phyloP scores from a whole-genome alignment of 2,113 vertebrate species.

The Synchiropus splendidus region DNA sequence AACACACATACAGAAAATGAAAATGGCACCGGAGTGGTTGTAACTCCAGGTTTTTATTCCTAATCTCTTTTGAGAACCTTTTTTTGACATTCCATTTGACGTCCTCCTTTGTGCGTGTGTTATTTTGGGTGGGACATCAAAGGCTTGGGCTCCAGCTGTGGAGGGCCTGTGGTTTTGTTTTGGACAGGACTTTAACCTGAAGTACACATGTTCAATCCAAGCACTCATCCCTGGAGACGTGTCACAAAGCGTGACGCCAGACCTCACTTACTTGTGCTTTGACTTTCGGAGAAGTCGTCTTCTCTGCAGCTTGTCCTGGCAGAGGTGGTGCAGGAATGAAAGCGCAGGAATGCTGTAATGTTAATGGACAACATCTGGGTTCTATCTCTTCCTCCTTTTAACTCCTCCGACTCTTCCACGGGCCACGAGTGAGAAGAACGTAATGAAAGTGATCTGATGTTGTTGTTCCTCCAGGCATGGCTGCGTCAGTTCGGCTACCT shows the following conservation, averaged over 20 bases:
- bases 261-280: background rate
- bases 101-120: too few relatives aligned
- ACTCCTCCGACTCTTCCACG: constrained; percentile 20
- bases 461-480: constrained; percentile 73
- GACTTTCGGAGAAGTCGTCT: constrained; percentile 2
- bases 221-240: too few relatives aligned
- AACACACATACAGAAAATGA: too few relatives aligned
- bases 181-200: too few relatives aligned
- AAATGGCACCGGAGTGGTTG: too few relatives aligned
- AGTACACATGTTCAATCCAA: too few relatives aligned
- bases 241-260: background rate
- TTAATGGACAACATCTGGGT: constrained; percentile 51
- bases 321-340: constrained; percentile 22
- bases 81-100: too few relatives aligned
- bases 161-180: too few relatives aligned
- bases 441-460: background rate
- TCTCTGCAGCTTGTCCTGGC: constrained; percentile 14
- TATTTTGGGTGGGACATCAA: too few relatives aligned
- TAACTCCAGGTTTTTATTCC: too few relatives aligned
- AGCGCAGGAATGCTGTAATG: constrained; percentile 38
- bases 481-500: constrained; percentile 88
- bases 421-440: background rate
- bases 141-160: too few relatives aligned
- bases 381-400: constrained; percentile 27
- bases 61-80: too few relatives aligned